Percentiles rank a stretch among this genome's conserved stretches.
These are phyloP conservation scores for Brachyopa scutellaris DNA, from an alignment of 2,888 invertebrate species.

Conservation along the genomic window DNA sequence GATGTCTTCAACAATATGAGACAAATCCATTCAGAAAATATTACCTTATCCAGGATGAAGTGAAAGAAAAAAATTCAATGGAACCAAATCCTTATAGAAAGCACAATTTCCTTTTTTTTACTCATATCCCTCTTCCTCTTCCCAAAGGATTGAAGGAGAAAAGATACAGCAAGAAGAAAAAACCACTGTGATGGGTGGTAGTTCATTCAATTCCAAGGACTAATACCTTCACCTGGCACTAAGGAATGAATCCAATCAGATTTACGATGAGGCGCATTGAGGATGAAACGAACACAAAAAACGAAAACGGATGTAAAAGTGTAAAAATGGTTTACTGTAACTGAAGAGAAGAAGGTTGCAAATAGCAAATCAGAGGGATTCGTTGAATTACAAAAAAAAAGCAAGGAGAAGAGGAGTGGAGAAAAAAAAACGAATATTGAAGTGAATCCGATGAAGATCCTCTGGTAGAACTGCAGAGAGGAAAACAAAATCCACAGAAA, in stretches of 20 bases:
- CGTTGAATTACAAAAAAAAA: conserved; percentile 7
- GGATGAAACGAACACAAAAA: conserved; percentile 17
- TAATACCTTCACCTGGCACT: conserved; percentile 64
- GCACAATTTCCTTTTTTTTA: conserved; percentile 3
- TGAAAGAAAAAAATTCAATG: conserved; percentile 18
- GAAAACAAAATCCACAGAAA: not conserved
- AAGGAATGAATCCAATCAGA: conserved; percentile 66
- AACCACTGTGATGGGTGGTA: conserved; percentile 27
- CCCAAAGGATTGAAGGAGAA: too few species aligned
- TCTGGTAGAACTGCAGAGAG: not conserved
- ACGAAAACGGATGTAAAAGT: conserved; percentile 11
- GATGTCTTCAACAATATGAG: conserved; percentile 46
- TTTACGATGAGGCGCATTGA: conserved; percentile 53
- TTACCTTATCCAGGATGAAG: conserved; percentile 40
- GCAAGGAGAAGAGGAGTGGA: not conserved
- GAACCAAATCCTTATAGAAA: conserved; percentile 32
- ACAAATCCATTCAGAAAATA: conserved; percentile 60
- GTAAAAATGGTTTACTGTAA: conserved; percentile 27
- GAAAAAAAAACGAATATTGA: conserved; percentile 35
- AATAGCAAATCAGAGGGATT: conserved; percentile 51
- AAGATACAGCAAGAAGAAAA: too few species aligned
- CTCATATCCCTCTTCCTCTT: not conserved
- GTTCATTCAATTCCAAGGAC: conserved; percentile 38
- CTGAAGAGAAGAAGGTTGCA: not conserved
- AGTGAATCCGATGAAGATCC: conserved; percentile 50